Evolutionary conservation across 2,113 vertebrate species (phyloP).

Genomic region (Pachypanchax playfairii): DNA sequence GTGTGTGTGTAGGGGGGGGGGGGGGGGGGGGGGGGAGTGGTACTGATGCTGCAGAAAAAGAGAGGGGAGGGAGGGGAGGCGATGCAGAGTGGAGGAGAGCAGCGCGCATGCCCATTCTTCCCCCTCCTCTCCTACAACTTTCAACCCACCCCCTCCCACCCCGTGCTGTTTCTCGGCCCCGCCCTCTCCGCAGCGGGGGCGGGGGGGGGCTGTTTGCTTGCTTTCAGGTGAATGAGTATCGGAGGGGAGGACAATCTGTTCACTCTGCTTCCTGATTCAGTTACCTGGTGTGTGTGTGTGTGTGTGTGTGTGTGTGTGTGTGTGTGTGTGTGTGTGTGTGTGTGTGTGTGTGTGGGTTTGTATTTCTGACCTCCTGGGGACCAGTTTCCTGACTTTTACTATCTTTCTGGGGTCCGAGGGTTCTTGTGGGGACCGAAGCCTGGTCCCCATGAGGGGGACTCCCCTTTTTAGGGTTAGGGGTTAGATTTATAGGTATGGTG

Average conservation of each 20-base stretch:
- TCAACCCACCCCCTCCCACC: too few relatives aligned
- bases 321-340: not conserved
- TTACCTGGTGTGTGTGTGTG: too few relatives aligned
- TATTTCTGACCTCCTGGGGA: too few relatives aligned
- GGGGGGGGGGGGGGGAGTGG: slow-evolving; percentile 34
- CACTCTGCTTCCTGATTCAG: not conserved
- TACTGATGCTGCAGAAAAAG: slow-evolving; percentile 73
- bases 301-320: not conserved
- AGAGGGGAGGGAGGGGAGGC: slow-evolving; percentile 37
- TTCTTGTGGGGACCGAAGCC: too few relatives aligned
- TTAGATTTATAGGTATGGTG: too few relatives aligned
- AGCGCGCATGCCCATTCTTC: slow-evolving; percentile 47
- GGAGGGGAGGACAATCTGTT: slow-evolving; percentile 27
- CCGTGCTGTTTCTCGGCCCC: not conserved
- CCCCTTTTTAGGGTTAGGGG: too few relatives aligned
- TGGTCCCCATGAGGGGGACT: too few relatives aligned
- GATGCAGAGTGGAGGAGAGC: slow-evolving; percentile 56
- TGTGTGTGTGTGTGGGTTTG: too few relatives aligned
- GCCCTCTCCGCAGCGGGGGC: slow-evolving; percentile 25
- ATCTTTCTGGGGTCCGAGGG: too few relatives aligned
- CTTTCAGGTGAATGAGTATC: slow-evolving; percentile 40
- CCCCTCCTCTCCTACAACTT: slow-evolving; percentile 15
- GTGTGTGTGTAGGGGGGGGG: not conserved
- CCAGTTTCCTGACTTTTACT: too few relatives aligned
- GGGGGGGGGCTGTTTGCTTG: too few relatives aligned